These are phyloP conservation scores for Scomber colias DNA, from an alignment of 2,113 vertebrate species.

Conservation along the genomic window DNA sequence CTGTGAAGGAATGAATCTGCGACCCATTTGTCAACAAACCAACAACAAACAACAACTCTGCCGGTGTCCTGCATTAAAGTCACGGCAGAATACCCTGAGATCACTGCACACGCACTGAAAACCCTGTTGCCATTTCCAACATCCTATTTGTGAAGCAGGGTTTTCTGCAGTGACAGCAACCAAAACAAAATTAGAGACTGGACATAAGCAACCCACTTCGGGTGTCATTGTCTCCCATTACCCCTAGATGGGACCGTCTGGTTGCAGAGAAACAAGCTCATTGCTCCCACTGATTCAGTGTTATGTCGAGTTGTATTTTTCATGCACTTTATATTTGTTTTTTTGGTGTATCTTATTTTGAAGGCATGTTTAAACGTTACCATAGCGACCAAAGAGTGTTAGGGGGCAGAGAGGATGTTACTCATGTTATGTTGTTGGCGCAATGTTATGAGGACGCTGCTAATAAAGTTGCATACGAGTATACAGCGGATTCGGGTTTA, in stretches of 20 bases:
- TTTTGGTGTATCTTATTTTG: background rate
- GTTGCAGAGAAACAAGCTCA: conserved; percentile 3
- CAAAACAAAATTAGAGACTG: conserved; percentile 1
- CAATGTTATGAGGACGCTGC: no score
- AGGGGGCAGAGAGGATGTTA: no score
- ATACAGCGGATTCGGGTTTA: no score
- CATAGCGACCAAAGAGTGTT: no score
- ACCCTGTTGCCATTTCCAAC: conserved; percentile 8
- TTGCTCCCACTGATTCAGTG: background rate
- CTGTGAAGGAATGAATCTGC: conserved; percentile 13
- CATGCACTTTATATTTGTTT: background rate
- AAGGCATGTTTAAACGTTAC: background rate
- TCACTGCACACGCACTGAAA: no score
- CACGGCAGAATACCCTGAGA: no score
- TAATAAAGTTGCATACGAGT: no score
- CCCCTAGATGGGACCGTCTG: background rate
- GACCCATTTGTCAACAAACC: conserved; percentile 12
- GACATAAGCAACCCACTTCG: conserved; percentile 2
- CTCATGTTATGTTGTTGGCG: no score
- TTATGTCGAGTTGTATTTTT: background rate
- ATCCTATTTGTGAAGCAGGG: no score
- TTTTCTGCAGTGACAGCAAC: background rate
- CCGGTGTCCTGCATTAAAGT: no score
- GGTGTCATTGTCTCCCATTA: background rate
- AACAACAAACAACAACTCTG: background rate